Evolutionary conservation across 2,113 vertebrate species (phyloP).

Genomic region (Danionella cerebrum): DNA sequence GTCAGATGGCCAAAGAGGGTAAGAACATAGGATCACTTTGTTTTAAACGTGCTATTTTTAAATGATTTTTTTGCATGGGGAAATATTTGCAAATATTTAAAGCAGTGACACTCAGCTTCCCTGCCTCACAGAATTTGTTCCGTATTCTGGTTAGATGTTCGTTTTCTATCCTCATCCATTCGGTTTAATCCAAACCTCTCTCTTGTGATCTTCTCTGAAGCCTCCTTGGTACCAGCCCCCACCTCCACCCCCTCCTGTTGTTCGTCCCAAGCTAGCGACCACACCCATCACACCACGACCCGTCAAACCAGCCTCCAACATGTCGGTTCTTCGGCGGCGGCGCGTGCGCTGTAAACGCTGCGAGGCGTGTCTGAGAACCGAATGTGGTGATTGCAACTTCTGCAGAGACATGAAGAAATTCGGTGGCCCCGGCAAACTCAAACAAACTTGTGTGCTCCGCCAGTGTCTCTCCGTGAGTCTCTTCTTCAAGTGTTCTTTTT

Average conservation of each 20-base stretch:
- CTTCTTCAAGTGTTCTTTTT: not conserved
- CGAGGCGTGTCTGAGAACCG: constrained; percentile 81
- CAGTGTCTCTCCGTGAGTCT: constrained; percentile 83
- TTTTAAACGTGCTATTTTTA: not conserved
- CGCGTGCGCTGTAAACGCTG: constrained; percentile 89
- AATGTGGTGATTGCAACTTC: constrained; percentile 90
- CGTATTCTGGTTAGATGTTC: too few species aligned
- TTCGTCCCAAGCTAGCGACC: constrained; percentile 58
- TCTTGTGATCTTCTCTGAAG: constrained; percentile 35
- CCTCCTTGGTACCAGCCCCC: constrained; percentile 68
- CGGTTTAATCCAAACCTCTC: not conserved
- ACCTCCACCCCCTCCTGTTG: constrained; percentile 42
- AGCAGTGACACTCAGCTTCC: too few species aligned
- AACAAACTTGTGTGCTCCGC: constrained; percentile 85
- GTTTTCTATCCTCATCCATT: not conserved
- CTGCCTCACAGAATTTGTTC: too few species aligned
- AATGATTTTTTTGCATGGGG: not conserved
- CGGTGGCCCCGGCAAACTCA: constrained; percentile 88
- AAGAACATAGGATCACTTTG: constrained; percentile 48
- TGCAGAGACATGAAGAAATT: constrained; percentile 96
- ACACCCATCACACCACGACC: constrained; percentile 41
- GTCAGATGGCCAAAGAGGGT: constrained; percentile 93
- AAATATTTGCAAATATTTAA: too few species aligned
- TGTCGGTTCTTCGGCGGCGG: constrained; percentile 79
- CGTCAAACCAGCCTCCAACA: constrained; percentile 71